Conservation (phyloP, 2,113 vertebrate genomes). For the Lycaon pictus region DNA sequence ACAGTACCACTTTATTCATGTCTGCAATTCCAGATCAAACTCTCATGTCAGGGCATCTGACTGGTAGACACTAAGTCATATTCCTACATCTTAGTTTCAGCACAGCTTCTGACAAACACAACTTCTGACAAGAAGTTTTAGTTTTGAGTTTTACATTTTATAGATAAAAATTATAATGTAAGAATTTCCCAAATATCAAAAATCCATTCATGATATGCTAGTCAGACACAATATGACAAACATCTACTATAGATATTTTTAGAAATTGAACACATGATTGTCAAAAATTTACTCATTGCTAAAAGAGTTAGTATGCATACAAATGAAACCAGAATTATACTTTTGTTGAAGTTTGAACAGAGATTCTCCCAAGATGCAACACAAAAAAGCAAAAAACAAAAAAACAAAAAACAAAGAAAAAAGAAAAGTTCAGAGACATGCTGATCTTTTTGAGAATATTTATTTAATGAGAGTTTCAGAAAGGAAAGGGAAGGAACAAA, state of each 20-base stretch:
- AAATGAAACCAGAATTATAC: conserved; percentile 51
- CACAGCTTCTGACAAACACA: background rate
- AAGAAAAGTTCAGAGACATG: background rate
- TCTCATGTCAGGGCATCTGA: conserved; percentile 17
- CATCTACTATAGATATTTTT: conserved; percentile 18
- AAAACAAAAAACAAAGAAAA: background rate
- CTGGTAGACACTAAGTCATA: conserved; percentile 30
- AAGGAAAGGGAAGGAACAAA: background rate
- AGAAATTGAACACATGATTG: conserved; percentile 53
- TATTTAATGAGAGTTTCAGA: conserved; percentile 44
- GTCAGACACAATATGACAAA: conserved; percentile 50
- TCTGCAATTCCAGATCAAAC: conserved; percentile 61
- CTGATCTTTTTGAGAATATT: background rate
- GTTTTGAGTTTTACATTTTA: conserved; percentile 55
- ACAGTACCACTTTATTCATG: background rate
- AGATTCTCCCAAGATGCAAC: conserved; percentile 5
- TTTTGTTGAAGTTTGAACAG: background rate
- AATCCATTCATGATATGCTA: background rate
- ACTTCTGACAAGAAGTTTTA: background rate
- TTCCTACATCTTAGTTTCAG: conserved; percentile 40
- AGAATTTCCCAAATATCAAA: conserved; percentile 45
- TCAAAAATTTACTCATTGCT: background rate
- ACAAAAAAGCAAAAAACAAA: background rate
- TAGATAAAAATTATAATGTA: conserved; percentile 11
- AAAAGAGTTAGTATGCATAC: background rate